A percentile compares a stretch with the other conserved stretches of the same genome.
phyloP scores from a whole-genome alignment of 2,113 vertebrate species.

The Xyrauchen texanus region DNA sequence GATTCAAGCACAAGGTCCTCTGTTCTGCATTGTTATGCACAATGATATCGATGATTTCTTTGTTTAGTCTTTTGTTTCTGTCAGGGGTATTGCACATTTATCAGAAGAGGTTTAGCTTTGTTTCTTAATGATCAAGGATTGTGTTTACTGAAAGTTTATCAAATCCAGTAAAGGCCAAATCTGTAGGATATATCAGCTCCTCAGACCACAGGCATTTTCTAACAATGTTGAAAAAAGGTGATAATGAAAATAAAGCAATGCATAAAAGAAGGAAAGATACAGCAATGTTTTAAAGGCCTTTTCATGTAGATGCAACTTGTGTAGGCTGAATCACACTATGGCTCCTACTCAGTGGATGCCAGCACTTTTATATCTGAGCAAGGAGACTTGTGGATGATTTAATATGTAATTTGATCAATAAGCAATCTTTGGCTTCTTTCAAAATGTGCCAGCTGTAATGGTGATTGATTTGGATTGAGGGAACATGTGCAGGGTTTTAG shows the following conservation, averaged over 20 bases:
- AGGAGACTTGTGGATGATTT: constrained; percentile 51
- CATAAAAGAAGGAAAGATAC: constrained; percentile 7
- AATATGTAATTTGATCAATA: constrained; percentile 63
- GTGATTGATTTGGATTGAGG: constrained; percentile 63
- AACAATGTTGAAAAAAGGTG: not conserved
- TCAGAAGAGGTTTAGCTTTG: too few relatives aligned
- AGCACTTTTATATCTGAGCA: constrained; percentile 27
- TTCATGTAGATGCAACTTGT: constrained; percentile 15
- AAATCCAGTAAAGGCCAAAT: too few relatives aligned
- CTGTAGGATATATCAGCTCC: too few relatives aligned
- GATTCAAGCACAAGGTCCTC: too few relatives aligned
- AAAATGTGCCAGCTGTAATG: constrained; percentile 50
- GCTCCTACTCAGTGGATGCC: constrained; percentile 24
- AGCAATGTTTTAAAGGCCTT: constrained; percentile 40
- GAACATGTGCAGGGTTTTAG: constrained; percentile 52
- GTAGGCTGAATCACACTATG: constrained; percentile 21
- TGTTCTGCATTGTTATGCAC: too few relatives aligned
- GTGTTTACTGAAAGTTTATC: too few relatives aligned
- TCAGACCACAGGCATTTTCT: too few relatives aligned
- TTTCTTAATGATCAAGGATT: too few relatives aligned
- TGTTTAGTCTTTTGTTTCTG: too few relatives aligned
- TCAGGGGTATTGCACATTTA: too few relatives aligned
- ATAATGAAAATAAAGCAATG: not conserved
- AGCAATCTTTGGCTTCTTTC: constrained; percentile 52
- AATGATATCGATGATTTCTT: too few relatives aligned